Evolutionary conservation across 2,113 vertebrate genomes (phyloP).

Genomic region (Synodontis membranacea): DNA sequence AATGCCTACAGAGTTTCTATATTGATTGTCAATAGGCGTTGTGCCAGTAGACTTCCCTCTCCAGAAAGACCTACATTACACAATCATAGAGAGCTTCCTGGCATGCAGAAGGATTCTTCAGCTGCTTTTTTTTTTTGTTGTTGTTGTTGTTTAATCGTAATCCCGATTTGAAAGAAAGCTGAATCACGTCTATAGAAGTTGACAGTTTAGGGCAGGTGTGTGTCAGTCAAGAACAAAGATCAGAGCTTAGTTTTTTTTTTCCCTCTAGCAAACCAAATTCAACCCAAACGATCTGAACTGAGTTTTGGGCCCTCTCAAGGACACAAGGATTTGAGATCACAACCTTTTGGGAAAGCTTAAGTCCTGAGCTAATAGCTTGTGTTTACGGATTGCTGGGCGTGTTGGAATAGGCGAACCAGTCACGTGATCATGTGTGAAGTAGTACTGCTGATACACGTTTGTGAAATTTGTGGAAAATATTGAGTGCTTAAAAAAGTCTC

Average conservation of each 20-base stretch:
- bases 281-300: background rate
- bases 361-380: background rate
- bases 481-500: background rate
- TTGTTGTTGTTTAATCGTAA: background rate
- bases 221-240: background rate
- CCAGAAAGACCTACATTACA: background rate
- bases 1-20: background rate
- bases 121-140: background rate
- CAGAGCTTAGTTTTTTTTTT: background rate
- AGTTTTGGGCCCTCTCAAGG: background rate
- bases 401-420: conserved; percentile 8
- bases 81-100: background rate
- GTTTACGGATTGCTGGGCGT: background rate
- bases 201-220: background rate
- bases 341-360: background rate
- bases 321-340: background rate
- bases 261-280: background rate
- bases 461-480: background rate
- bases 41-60: background rate
- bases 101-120: background rate
- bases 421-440: background rate
- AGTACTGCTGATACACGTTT: background rate
- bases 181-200: background rate
- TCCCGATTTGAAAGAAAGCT: background rate
- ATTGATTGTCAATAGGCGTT: background rate